Conservation (phyloP, 2,888 invertebrate species). For the Idaea straminata region DNA sequence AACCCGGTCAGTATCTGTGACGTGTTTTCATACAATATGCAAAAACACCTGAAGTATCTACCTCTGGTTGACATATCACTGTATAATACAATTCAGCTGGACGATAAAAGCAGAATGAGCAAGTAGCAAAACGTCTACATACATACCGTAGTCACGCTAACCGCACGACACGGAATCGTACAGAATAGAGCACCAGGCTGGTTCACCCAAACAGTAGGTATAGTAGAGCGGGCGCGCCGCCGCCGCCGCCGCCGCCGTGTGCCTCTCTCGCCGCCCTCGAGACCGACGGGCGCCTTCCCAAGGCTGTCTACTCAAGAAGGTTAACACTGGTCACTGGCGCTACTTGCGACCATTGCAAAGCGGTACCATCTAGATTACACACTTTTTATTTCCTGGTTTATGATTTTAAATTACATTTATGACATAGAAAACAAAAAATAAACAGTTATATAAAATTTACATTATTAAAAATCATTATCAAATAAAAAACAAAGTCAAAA, state of each 20-base stretch:
- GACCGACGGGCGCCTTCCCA: conserved; percentile 57
- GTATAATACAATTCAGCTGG: too few species aligned
- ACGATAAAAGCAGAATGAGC: not conserved
- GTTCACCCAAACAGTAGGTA: conserved; percentile 45
- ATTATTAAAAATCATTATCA: too few species aligned
- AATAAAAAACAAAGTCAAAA: too few species aligned
- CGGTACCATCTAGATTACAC: not conserved
- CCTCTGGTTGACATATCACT: too few species aligned
- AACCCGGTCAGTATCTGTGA: too few species aligned
- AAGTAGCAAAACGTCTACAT: not conserved
- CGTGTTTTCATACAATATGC: too few species aligned
- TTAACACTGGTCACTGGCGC: conserved; percentile 47
- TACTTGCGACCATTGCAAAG: not conserved
- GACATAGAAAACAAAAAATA: too few species aligned
- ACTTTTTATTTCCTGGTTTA: conserved; percentile 15
- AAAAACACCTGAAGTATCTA: too few species aligned
- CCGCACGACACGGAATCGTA: not conserved
- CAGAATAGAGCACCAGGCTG: not conserved
- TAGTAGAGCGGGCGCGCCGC: conserved; percentile 27
- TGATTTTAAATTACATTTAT: not conserved
- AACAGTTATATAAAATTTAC: too few species aligned
- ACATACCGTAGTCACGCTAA: not conserved
- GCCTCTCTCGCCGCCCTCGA: conserved; percentile 26
- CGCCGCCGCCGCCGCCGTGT: conserved; percentile 21
- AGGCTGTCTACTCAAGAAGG: conserved; percentile 64